phyloP scores from a whole-genome alignment of 2,113 vertebrate species.

The Ailurus styani region DNA sequence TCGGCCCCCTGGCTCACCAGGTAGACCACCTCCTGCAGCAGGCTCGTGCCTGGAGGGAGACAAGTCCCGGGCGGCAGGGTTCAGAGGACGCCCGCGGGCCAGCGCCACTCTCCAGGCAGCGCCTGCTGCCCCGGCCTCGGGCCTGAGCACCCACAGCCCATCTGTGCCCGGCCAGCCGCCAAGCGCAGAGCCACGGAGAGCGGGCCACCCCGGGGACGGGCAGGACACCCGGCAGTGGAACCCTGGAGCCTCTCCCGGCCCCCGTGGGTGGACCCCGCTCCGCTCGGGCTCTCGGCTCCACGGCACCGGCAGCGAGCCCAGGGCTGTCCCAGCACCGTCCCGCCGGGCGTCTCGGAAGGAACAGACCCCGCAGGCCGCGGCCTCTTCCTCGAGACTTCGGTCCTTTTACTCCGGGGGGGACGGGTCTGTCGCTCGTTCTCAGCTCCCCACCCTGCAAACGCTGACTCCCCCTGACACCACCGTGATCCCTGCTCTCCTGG shows the following conservation, averaged over 20 bases:
- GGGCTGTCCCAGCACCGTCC: neutral
- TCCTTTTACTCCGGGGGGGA: neutral
- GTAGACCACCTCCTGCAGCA: constrained; percentile 97
- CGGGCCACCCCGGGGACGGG: neutral
- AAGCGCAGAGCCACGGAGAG: accelerated
- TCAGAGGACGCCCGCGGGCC: neutral
- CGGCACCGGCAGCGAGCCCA: neutral
- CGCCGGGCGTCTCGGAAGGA: neutral
- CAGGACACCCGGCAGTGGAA: neutral
- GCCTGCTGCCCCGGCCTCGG: accelerated
- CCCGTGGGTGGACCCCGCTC: accelerated
- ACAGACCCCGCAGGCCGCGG: accelerated
- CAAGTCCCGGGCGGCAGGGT: neutral
- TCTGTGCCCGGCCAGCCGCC: neutral
- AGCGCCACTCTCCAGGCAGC: accelerated
- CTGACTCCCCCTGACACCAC: neutral
- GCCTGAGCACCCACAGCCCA: neutral
- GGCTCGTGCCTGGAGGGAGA: constrained; percentile 89
- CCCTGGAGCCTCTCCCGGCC: no score
- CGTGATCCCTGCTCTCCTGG: no score
- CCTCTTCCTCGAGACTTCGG: neutral
- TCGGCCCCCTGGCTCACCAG: constrained; percentile 97
- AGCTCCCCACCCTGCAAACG: neutral
- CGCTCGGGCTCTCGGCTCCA: neutral
- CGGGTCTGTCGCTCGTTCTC: accelerated